Conservation (phyloP, 1,140 invertebrate genomes). For the Choristoneura fumiferana region DNA sequence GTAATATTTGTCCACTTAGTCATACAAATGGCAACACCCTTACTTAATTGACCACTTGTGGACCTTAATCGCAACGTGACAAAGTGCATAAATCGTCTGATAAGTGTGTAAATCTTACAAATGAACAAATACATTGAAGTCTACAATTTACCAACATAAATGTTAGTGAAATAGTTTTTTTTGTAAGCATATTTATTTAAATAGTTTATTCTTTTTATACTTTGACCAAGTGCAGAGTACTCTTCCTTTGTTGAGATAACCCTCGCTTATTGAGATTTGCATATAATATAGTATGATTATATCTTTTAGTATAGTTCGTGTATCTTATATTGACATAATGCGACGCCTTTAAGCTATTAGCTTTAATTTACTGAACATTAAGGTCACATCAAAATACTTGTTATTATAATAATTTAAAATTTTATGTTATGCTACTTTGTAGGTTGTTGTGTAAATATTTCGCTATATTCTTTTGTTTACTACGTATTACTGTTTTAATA, state of each 20-base stretch:
- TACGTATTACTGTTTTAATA: constrained; percentile 48
- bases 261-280: constrained; percentile 8
- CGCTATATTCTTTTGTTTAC: constrained; percentile 43
- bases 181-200: constrained; percentile 18
- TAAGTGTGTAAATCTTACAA: background rate
- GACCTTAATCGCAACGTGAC: background rate
- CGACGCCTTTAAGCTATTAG: constrained; percentile 45
- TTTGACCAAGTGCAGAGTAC: constrained; percentile 14
- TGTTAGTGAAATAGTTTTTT: constrained; percentile 11
- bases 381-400: constrained; percentile 49
- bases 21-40: background rate
- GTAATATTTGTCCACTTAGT: constrained; percentile 17
- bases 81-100: too few species aligned
- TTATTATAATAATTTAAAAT: constrained; percentile 59
- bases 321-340: constrained; percentile 24
- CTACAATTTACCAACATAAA: constrained; percentile 16
- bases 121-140: constrained; percentile 11
- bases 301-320: background rate
- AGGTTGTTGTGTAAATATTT: constrained; percentile 71
- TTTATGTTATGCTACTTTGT: constrained; percentile 54
- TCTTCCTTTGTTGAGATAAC: background rate
- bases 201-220: constrained; percentile 3
- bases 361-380: constrained; percentile 55
- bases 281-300: too few species aligned
- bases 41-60: background rate